A percentile compares a stretch with the other conserved stretches of the same genome.
These are phyloP conservation scores for Halictus ligatus DNA, from an alignment of 2,888 invertebrate species.

Conservation along the genomic window DNA sequence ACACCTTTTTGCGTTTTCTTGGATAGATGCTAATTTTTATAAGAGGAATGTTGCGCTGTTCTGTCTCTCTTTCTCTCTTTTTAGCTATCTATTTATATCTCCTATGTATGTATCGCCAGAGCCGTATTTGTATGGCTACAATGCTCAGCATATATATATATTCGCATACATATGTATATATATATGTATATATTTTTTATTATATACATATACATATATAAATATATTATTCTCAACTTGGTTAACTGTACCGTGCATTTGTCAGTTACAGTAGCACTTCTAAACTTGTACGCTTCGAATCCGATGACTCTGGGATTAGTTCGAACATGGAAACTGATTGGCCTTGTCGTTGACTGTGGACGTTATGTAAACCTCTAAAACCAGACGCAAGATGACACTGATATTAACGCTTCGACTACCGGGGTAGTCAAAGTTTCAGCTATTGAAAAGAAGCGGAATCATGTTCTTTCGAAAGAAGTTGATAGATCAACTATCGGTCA, in stretches of 20 bases:
- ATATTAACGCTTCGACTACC: background rate
- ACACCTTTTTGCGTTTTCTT: constrained; percentile 74
- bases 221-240: constrained; percentile 63
- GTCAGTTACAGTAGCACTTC: constrained; percentile 54
- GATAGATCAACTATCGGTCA: background rate
- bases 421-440: background rate
- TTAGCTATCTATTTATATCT: constrained; percentile 8
- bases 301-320: background rate
- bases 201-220: background rate
- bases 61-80: constrained; percentile 61
- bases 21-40: constrained; percentile 80
- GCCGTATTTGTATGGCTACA: constrained; percentile 83
- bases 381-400: background rate
- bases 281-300: background rate
- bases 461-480: background rate
- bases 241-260: constrained; percentile 74
- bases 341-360: background rate
- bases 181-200: background rate
- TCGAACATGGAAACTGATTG: background rate
- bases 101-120: constrained; percentile 81
- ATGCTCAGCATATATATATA: constrained; percentile 77
- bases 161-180: background rate
- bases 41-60: constrained; percentile 80
- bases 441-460: background rate
- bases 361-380: background rate